Evolutionary conservation across 2,888 invertebrate species (phyloP), one percentile per base, ranked within the genome.

Genomic region (Cacoxenus indagator): DNA sequence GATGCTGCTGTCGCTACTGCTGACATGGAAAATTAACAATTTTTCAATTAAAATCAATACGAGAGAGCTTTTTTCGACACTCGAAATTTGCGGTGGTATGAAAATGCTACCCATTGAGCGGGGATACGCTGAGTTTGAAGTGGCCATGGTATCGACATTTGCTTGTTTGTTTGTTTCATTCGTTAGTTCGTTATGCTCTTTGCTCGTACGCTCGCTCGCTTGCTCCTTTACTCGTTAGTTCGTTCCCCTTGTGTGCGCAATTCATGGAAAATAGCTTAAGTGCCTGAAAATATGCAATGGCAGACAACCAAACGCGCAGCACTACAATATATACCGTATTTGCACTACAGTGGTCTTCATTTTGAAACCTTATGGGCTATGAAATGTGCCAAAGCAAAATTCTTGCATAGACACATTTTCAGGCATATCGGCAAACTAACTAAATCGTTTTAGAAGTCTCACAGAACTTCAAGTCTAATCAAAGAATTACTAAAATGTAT

Each of bases 11-110:
- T 51, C 75, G 73, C 70, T 75, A 74, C 65, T 76, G 74, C 73
- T 76, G 77, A 78, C 83, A 76, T 85, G 80, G 86, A 84, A 87
- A 87, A 87, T 87, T 87, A 87, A 86, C 87, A 87, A 87, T 87
- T 87, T 87, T 86, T 85, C 86, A 87, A 87, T 87, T 87, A 87
- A 87, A 87, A 86, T 87, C 87, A 87, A 87, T 87, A 87, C 76
- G 75, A 77, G 81, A 78, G 69, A 57, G 65, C 51, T 59, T 65
- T 62, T 70, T 67, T 66, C 62, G 61, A 59, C 61, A 1, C 27
- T 51, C 51, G 37, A 11, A 9, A 43, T 61, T 61, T 61, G 59
- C 27, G 57, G n/a, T 17, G 8, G 51, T 37, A 51, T 24, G 51
- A n/a, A n/a, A n/a, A n/a, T n/a, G n/a, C n/a, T n/a, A n/a, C n/a